Evolutionary conservation across 2,113 vertebrate species (phyloP).

Genomic region (Carlito syrichta): DNA sequence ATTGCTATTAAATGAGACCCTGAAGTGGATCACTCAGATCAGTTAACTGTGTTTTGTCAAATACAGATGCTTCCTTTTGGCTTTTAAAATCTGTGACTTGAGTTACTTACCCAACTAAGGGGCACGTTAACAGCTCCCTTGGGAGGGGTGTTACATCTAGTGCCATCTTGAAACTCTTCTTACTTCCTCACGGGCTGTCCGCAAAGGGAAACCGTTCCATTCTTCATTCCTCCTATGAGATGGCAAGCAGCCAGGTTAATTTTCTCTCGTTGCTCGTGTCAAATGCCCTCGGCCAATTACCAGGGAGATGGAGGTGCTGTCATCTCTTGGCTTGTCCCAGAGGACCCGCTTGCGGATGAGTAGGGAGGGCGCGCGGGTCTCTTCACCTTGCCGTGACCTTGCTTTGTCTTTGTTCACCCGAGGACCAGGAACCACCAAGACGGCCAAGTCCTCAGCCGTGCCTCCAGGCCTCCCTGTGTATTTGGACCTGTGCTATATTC

Average conservation of each 20-base stretch:
- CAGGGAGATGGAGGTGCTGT: background rate
- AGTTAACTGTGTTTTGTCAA: background rate
- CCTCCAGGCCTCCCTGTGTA: conserved; percentile 94
- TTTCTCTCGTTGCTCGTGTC: background rate
- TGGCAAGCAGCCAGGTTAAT: background rate
- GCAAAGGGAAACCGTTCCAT: background rate
- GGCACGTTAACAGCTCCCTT: background rate
- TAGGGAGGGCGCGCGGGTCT: background rate
- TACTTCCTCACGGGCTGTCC: background rate
- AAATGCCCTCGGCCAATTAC: background rate
- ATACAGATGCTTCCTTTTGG: background rate
- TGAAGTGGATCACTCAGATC: background rate
- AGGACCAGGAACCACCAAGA: conserved; percentile 88
- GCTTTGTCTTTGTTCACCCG: conserved; percentile 58
- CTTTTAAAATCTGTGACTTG: conserved; percentile 8
- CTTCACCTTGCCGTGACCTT: background rate
- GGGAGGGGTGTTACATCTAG: background rate
- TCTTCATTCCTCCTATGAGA: background rate
- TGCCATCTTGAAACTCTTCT: background rate
- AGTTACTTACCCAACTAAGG: background rate
- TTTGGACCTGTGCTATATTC: conserved; percentile 97
- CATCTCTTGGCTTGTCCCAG: background rate
- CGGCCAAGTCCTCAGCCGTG: conserved; percentile 81
- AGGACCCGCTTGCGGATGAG: background rate
- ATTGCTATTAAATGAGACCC: background rate